Base-by-base conservation (phyloP, 2,888 invertebrate species). In the Athalia rosae region DNA sequence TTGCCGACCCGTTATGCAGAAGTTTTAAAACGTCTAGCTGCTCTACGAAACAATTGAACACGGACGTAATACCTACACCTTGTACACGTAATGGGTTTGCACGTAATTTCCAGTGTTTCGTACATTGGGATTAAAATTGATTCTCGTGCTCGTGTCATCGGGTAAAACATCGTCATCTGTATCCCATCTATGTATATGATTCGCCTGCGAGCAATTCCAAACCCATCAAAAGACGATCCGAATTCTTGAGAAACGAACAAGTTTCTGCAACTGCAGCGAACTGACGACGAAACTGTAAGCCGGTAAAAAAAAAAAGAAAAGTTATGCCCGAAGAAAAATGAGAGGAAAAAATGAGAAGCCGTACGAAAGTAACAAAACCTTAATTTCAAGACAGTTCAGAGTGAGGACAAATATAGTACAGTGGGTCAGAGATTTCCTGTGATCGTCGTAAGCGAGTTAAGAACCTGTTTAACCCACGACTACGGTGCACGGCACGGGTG, bases 361-460 rank as follows among this genome's bases (percentile, higher is more conserved):
- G 53, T 53, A 53, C 53, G 53, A 28, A 28, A 61, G 4, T 13
- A 61, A 13, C 61, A 13, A 61, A 67, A 67, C 67, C 67, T 67
- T 53, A 67, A 67, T 67, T 67, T 50, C 67, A 50, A 67, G 50
- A 15, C 50, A 43, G 67, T 13, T 67, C 67, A 67, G 67, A 67
- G 50, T 41, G 67, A 9, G 67, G 50, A 67, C 53, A 53, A 50
- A 67, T 50, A 67, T 67, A 64, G 64, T 64, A 47, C 64, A 64
- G 6, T 67, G 67, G 50, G 67, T 48, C 67, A 67, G n/a, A 67
- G 53, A 41, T 50, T 64, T 64, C 47, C 8, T 64, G 15, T 5
- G 13, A 45, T 47, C 45, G 47, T 63, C n/a, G n/a, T 47, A n/a
- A 47, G 47, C 4, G 8, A 45, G 63, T 47, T 13, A 41, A n/a